Conservation (phyloP, 2,113 vertebrate genomes). For the Rhinopomastus cyanomelas region DNA sequence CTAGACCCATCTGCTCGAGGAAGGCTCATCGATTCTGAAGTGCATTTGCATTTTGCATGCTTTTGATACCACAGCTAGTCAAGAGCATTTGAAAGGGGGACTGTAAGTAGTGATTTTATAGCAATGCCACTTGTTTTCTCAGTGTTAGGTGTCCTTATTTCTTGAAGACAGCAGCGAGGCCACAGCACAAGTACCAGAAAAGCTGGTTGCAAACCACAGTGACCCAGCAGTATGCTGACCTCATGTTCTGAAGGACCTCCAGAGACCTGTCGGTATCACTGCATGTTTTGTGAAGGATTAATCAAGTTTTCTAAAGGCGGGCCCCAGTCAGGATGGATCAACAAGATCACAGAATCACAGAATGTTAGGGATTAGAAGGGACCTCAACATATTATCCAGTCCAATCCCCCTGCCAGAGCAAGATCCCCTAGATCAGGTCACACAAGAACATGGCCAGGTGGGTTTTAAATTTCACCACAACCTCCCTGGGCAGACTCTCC, state of each 20-base stretch:
- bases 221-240: neutral
- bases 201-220: neutral
- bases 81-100: neutral
- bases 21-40: neutral
- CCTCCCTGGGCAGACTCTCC: too few relatives aligned
- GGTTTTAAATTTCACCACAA: too few relatives aligned
- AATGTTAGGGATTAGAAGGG: too few relatives aligned
- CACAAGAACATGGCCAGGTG: too few relatives aligned
- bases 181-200: neutral
- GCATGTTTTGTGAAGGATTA: neutral
- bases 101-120: neutral
- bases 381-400: too few relatives aligned
- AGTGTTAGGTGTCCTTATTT: neutral
- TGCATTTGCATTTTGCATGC: neutral
- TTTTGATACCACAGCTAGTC: neutral
- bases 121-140: neutral
- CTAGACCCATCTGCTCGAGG: neutral
- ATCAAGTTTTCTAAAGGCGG: neutral
- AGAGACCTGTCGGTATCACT: neutral
- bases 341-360: too few relatives aligned
- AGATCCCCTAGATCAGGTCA: too few relatives aligned
- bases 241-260: rapidly evolving
- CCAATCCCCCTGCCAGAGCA: too few relatives aligned
- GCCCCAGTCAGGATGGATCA: neutral
- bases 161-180: neutral